phyloP scores from a whole-genome alignment of 2,888 invertebrate species.

The Ennomos erosarius region DNA sequence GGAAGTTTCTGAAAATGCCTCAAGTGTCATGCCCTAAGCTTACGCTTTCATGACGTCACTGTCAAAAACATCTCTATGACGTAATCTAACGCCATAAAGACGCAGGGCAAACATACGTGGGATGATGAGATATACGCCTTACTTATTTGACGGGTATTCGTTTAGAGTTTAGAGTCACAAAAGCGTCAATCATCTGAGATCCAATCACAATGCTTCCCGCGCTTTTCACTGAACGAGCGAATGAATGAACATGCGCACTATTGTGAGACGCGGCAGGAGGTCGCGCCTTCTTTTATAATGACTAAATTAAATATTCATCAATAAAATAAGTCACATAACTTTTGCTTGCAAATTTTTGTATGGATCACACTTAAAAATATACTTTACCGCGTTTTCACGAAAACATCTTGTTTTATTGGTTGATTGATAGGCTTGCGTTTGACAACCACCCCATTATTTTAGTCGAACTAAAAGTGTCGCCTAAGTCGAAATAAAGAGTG shows the following conservation, averaged over 20 bases:
- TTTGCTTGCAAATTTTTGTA: no score
- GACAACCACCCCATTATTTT: no score
- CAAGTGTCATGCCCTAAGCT: no score
- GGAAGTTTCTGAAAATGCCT: no score
- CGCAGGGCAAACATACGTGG: conserved; percentile 18
- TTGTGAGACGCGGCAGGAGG: conserved; percentile 51
- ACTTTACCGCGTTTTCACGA: neutral
- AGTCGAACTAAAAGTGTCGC: no score
- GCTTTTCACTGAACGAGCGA: conserved; percentile 55
- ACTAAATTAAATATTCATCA: conserved; percentile 52
- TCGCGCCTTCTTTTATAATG: conserved; percentile 49
- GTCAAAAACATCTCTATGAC: conserved; percentile 11
- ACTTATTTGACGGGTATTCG: conserved; percentile 40
- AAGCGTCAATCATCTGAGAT: conserved; percentile 40
- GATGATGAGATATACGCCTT: conserved; percentile 40
- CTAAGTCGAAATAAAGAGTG: no score
- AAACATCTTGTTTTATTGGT: no score
- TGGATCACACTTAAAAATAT: neutral
- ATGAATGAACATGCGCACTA: conserved; percentile 47
- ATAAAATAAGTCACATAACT: conserved; percentile 14
- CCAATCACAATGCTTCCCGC: conserved; percentile 48
- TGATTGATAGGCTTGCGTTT: no score
- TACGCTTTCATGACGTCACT: no score
- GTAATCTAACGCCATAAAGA: conserved; percentile 16
- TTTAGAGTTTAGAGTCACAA: conserved; percentile 32